These are phyloP conservation scores for Nerophis ophidion DNA, from an alignment of 2,113 vertebrate species.

Conservation along the genomic window DNA sequence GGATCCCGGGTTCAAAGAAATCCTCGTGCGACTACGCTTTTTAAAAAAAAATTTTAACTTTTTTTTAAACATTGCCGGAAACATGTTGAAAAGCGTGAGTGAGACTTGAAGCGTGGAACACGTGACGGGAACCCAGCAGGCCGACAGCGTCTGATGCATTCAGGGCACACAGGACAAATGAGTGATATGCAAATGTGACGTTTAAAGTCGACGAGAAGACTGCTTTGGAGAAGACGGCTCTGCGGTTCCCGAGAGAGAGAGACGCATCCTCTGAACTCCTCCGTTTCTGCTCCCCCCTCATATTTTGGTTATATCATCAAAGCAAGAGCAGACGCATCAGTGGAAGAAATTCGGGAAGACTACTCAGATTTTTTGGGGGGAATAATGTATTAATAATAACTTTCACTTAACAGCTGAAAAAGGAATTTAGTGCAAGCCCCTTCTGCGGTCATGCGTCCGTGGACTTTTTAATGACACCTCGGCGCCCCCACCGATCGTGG, in stretches of 20 bases:
- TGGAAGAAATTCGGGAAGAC: slow-evolving; percentile 43
- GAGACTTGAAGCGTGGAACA: slow-evolving; percentile 12
- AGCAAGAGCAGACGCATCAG: slow-evolving; percentile 50
- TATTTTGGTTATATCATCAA: slow-evolving; percentile 64
- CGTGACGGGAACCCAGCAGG: slow-evolving; percentile 13
- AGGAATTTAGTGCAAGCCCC: slow-evolving; percentile 44
- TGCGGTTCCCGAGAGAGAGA: slow-evolving; percentile 50
- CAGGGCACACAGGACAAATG: slow-evolving; percentile 20
- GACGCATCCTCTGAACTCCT: slow-evolving; percentile 56
- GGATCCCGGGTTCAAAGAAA: slow-evolving; percentile 48
- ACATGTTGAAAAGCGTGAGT: slow-evolving; percentile 27
- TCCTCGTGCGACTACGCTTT: slow-evolving; percentile 34
- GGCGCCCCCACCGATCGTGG: no score
- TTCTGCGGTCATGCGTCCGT: slow-evolving; percentile 19
- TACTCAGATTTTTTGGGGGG: slow-evolving; percentile 44
- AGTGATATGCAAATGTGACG: slow-evolving; percentile 50
- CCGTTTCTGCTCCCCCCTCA: slow-evolving; percentile 40
- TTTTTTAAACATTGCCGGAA: slow-evolving; percentile 32
- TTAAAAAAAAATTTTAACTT: no score
- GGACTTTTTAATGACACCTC: no score
- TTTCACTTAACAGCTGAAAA: slow-evolving; percentile 32
- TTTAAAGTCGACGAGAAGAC: slow-evolving; percentile 44
- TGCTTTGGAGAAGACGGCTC: slow-evolving; percentile 45
- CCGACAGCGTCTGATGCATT: slow-evolving; percentile 22
- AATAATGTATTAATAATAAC: slow-evolving; percentile 65